Evolutionary conservation across 2,888 invertebrate species (phyloP).

Genomic region (Iphiclides podalirius): DNA sequence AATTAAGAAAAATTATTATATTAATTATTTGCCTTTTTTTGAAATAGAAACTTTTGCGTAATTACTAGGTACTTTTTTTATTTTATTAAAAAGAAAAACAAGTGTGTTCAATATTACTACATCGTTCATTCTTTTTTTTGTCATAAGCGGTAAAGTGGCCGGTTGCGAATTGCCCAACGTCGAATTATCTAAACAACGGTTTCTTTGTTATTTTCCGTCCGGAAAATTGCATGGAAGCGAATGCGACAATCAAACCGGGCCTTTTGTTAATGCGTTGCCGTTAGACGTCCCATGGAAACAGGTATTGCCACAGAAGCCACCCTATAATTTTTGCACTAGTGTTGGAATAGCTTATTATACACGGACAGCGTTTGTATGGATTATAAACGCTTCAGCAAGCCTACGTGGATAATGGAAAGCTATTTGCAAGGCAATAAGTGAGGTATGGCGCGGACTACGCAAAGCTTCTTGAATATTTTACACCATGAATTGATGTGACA

Average conservation of each 20-base stretch:
- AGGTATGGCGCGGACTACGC: slow-evolving; percentile 20
- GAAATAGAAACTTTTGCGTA: too few relatives aligned
- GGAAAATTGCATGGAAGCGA: slow-evolving; percentile 47
- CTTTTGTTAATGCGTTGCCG: slow-evolving; percentile 65
- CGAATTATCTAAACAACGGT: slow-evolving; percentile 37
- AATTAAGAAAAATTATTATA: too few relatives aligned
- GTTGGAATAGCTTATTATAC: slow-evolving; percentile 53
- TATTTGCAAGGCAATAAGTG: slow-evolving; percentile 51
- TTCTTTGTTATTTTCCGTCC: slow-evolving; percentile 54
- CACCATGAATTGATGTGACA: not conserved
- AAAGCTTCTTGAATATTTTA: slow-evolving; percentile 1
- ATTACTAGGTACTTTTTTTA: not conserved
- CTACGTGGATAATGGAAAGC: slow-evolving; percentile 62
- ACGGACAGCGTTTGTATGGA: slow-evolving; percentile 61
- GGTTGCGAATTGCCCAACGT: slow-evolving; percentile 26
- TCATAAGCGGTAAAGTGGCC: slow-evolving; percentile 6
- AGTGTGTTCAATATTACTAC: not conserved
- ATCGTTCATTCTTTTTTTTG: not conserved
- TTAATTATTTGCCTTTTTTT: too few relatives aligned
- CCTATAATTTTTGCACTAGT: slow-evolving; percentile 56
- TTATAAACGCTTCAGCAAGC: slow-evolving; percentile 59
- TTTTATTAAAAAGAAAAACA: not conserved
- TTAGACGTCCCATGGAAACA: slow-evolving; percentile 58
- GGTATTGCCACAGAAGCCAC: slow-evolving; percentile 52
- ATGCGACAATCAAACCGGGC: slow-evolving; percentile 43